These are phyloP conservation scores for Drosophila peninsularis DNA, from an alignment of 2,888 invertebrate species.

Conservation along the genomic window DNA sequence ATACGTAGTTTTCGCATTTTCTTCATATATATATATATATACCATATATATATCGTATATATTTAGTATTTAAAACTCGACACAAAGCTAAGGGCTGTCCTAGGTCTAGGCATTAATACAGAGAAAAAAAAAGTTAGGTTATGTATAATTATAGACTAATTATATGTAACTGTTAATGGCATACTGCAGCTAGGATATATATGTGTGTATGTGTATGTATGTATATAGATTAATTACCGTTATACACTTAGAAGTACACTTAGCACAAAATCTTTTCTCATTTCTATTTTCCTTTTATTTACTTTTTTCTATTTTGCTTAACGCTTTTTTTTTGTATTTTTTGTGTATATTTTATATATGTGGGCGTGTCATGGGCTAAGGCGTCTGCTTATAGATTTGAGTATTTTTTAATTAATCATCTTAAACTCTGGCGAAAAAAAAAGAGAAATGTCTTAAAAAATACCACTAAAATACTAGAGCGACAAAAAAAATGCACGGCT, in stretches of 20 bases:
- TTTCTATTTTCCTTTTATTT: background rate
- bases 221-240: constrained; percentile 53
- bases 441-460: constrained; percentile 4
- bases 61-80: constrained; percentile 17
- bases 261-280: constrained; percentile 60
- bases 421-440: constrained; percentile 31
- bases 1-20: constrained; percentile 1
- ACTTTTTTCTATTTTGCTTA: constrained; percentile 3
- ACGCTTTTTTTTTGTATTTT: background rate
- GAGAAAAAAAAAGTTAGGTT: constrained; percentile 27
- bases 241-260: constrained; percentile 75
- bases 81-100: constrained; percentile 38
- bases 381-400: constrained; percentile 59
- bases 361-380: constrained; percentile 74
- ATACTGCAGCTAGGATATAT: constrained; percentile 61
- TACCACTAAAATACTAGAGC: constrained; percentile 26
- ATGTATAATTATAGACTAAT: constrained; percentile 22
- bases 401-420: constrained; percentile 15
- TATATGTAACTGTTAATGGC: constrained; percentile 45
- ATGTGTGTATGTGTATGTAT: constrained; percentile 13
- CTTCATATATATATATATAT: background rate
- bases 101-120: constrained; percentile 15
- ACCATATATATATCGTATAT: constrained; percentile 4
- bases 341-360: constrained; percentile 17
- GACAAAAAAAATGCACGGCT: constrained; percentile 37